Evolutionary conservation across 2,888 invertebrate species (phyloP), one percentile per base, ranked within the genome.

Genomic region (Muscina levida): DNA sequence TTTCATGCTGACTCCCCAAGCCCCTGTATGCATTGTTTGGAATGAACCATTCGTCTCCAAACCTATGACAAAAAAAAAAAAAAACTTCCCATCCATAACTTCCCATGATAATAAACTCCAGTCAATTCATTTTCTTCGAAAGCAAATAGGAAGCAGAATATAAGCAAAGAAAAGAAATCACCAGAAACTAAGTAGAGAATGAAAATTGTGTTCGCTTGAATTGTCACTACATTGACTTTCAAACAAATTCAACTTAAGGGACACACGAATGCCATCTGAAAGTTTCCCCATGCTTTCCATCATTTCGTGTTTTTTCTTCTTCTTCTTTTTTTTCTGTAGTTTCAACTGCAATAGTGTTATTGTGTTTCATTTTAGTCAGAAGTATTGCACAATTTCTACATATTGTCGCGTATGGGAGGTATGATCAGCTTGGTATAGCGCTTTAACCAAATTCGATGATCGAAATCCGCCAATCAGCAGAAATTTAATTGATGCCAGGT

Each of bases 81-180:
- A 57, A 37, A 26, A 26, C 57, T 57, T 37, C 57, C 22, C 15
- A 13, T n/a, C 68, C 37, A 39, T 17, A 6, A 37, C 26, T 22
- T 57, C 48, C 42, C 68, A 53, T 22, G 65, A 42, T 62, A 73
- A 80, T 80, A 80, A 73, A 72, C 76, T 76, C 53, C 65, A 80
- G 48, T 70, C 65, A 57, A 70, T 76, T 66, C 57, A 68, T 70
- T 76, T 72, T 42, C 26, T 66, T 17, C 26, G 37, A 31, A 59
- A 68, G 39, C 19, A 46, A 62, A 62, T 67, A 39, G 15, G 26
- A 26, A 62, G 67, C 51, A 42, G 67, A 24, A 62, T 5, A n/a
- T 66, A 31, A 37, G 53, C 11, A 56, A 53, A 1, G 53, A n/a
- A 11, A 67, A 42, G 17, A 42, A 51, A 17, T 31, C 3, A 22